Evolutionary conservation across 1,140 invertebrate genomes (phyloP).

Genomic region (Limonius californicus): DNA sequence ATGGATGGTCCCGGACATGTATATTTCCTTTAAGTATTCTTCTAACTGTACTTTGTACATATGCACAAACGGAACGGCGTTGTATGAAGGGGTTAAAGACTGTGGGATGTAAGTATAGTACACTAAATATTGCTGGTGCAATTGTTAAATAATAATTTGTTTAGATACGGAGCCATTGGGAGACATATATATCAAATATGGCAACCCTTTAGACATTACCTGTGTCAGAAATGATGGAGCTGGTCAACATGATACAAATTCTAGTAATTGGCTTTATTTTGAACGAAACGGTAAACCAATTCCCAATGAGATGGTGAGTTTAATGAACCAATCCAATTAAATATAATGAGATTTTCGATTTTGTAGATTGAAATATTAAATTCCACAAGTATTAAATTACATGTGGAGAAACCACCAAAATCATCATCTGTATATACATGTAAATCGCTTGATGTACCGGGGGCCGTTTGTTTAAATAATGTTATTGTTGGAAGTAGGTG

Average conservation of each 20-base stretch:
- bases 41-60: not conserved
- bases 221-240: conserved; percentile 25
- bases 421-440: conserved; percentile 12
- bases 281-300: conserved; percentile 11
- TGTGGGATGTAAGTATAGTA: conserved; percentile 3
- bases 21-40: not conserved
- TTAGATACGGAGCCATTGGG: conserved; percentile 28
- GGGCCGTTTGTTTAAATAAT: conserved; percentile 26
- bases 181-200: conserved; percentile 28
- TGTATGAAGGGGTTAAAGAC: not conserved
- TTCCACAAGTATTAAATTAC: conserved; percentile 17
- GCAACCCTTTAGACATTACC: conserved; percentile 30
- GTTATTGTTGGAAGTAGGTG: conserved; percentile 32
- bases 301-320: conserved; percentile 23
- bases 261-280: conserved; percentile 26
- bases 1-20: not conserved
- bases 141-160: not conserved
- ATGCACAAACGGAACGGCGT: not conserved
- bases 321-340: too few relatives aligned
- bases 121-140: not conserved
- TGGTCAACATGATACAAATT: conserved; percentile 15
- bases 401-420: conserved; percentile 3
- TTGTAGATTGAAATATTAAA: conserved; percentile 20
- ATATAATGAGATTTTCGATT: too few relatives aligned
- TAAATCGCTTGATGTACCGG: not conserved